Conservation (phyloP, 2,797 vertebrate genomes). For the Lacerta viridis region DNA sequence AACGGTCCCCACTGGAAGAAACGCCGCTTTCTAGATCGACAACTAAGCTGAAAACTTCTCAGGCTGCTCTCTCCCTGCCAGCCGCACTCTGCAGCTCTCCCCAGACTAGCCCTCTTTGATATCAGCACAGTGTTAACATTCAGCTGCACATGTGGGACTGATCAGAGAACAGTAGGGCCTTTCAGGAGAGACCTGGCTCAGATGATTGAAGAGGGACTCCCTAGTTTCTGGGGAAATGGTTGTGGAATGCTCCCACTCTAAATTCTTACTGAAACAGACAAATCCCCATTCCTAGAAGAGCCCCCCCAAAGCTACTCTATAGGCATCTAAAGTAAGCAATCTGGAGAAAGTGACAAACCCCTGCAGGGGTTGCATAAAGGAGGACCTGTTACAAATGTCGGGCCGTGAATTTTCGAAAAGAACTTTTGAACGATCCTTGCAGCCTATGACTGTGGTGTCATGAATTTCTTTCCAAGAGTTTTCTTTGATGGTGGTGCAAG, state of each 20-base stretch:
- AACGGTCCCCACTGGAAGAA: background rate
- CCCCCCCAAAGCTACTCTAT: background rate
- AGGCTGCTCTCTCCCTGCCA: background rate
- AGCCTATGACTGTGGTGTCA: background rate
- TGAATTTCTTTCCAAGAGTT: no score
- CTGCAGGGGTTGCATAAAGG: background rate
- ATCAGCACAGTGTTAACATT: constrained; percentile 18
- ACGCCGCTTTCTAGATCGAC: rapidly evolving
- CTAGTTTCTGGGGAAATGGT: rapidly evolving
- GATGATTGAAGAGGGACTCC: background rate
- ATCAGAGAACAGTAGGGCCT: background rate
- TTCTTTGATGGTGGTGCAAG: no score
- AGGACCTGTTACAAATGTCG: rapidly evolving
- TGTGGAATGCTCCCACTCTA: background rate
- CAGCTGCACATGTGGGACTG: rapidly evolving
- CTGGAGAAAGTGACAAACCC: background rate
- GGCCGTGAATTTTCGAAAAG: background rate
- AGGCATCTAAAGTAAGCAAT: background rate
- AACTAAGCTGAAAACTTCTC: background rate
- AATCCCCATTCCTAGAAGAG: background rate
- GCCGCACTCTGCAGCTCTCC: background rate
- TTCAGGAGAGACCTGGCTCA: background rate
- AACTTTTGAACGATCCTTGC: background rate
- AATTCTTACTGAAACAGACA: background rate
- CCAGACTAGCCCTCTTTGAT: background rate